phyloP scores from a whole-genome alignment of 2,888 invertebrate species.

The Coleophora flavipennella region DNA sequence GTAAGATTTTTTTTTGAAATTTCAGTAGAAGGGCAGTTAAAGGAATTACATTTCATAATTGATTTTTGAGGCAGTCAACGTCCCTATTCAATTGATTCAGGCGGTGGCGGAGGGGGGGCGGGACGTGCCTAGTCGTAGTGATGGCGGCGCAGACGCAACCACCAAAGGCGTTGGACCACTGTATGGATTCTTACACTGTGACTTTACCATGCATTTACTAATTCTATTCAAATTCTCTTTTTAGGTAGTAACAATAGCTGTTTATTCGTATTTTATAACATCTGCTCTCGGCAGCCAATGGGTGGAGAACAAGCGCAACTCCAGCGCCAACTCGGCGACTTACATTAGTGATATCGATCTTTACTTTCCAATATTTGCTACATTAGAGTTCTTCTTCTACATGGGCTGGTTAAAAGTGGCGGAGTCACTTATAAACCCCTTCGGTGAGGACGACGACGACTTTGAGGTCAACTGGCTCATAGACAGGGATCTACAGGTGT shows the following conservation, averaged over 20 bases:
- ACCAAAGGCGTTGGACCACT: too few species aligned
- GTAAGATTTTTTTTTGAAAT: too few species aligned
- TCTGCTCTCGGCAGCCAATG: slow-evolving; percentile 92
- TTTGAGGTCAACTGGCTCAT: slow-evolving; percentile 96
- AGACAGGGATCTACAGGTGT: slow-evolving; percentile 88
- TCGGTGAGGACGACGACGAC: slow-evolving; percentile 93
- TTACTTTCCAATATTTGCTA: slow-evolving; percentile 92
- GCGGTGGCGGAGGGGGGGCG: too few species aligned
- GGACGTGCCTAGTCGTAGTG: too few species aligned
- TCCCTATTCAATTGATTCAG: too few species aligned
- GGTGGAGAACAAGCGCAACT: slow-evolving; percentile 74
- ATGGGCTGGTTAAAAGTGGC: slow-evolving; percentile 95
- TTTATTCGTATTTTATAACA: slow-evolving; percentile 92
- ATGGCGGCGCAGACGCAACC: too few species aligned
- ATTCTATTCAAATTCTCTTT: slow-evolving; percentile 15
- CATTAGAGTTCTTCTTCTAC: slow-evolving; percentile 89
- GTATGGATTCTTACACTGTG: too few species aligned
- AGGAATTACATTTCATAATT: too few species aligned
- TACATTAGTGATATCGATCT: slow-evolving; percentile 80
- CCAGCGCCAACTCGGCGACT: slow-evolving; percentile 24
- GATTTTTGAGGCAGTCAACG: too few species aligned
- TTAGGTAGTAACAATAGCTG: slow-evolving; percentile 90
- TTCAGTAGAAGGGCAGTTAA: too few species aligned
- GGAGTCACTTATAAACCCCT: slow-evolving; percentile 91
- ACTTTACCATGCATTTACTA: background rate